Percentiles rank a stretch among this genome's conserved stretches.
These are phyloP conservation scores for Drosophila affinis DNA, from an alignment of 2,888 invertebrate species.

Conservation along the genomic window DNA sequence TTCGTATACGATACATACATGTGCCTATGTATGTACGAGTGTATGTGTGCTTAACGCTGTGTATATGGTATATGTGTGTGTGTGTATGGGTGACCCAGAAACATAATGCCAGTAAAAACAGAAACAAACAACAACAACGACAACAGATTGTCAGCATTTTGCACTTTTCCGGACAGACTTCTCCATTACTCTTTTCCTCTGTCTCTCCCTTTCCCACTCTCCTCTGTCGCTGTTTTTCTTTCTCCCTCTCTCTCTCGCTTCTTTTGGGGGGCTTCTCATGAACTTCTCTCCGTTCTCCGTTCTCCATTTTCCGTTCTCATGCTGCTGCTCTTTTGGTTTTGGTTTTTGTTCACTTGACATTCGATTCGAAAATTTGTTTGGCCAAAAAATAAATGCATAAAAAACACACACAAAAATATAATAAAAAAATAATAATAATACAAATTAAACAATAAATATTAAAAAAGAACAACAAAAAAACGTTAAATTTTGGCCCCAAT, in stretches of 20 bases:
- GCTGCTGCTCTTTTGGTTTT: neutral
- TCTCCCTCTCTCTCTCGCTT: neutral
- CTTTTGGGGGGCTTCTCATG: slow-evolving; percentile 34
- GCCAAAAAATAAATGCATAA: slow-evolving; percentile 6
- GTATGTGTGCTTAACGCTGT: neutral
- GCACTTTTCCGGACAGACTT: slow-evolving; percentile 51
- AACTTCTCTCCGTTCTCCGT: slow-evolving; percentile 15
- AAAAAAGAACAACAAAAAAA: neutral
- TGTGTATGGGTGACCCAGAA: slow-evolving; percentile 66
- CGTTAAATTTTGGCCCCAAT: slow-evolving; percentile 44
- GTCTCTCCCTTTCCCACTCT: neutral
- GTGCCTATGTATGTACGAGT: neutral
- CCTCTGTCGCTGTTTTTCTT: neutral
- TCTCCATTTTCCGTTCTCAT: neutral
- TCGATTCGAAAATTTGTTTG: slow-evolving; percentile 42
- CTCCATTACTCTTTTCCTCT: neutral
- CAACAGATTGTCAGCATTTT: slow-evolving; percentile 66
- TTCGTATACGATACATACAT: neutral
- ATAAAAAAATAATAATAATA: slow-evolving; percentile 16
- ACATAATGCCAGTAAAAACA: slow-evolving; percentile 66
- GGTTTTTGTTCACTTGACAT: slow-evolving; percentile 53
- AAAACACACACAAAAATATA: slow-evolving; percentile 27
- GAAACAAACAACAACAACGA: slow-evolving; percentile 45
- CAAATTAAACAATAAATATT: neutral
- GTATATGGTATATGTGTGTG: neutral